Evolutionary conservation across 2,113 vertebrate species (phyloP).

Genomic region (Accipiter cooperii): DNA sequence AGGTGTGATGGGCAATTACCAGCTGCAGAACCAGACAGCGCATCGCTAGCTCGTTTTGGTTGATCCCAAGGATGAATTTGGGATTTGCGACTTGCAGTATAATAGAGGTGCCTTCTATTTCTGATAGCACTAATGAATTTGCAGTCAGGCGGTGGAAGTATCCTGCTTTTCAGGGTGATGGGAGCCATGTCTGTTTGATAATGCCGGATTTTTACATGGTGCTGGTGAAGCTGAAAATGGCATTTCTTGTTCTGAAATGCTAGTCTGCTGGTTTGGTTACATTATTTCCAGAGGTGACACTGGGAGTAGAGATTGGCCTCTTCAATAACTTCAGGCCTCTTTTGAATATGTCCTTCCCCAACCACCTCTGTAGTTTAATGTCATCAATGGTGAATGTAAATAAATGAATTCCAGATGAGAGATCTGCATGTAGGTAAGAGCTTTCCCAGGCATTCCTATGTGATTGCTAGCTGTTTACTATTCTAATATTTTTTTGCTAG

Average conservation of each 20-base stretch:
- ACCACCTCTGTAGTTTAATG: not conserved
- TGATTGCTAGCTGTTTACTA: not conserved
- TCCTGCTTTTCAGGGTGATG: not conserved
- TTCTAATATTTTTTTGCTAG: not conserved
- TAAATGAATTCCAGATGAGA: conserved; percentile 49
- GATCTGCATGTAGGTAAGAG: not conserved
- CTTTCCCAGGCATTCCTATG: not conserved
- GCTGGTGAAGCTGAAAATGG: not conserved
- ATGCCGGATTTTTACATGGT: not conserved
- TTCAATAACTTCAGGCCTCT: not conserved
- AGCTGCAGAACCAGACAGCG: not conserved
- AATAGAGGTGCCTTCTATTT: not conserved
- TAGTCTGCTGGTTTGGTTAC: not conserved
- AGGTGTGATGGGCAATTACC: not conserved
- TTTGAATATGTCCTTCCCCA: not conserved
- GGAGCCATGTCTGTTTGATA: not conserved
- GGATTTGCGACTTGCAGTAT: not conserved
- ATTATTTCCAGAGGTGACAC: not conserved
- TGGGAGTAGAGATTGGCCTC: not conserved
- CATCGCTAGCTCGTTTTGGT: rapidly evolving
- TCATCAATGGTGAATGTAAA: not conserved
- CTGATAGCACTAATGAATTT: not conserved
- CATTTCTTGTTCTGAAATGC: not conserved
- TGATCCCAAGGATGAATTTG: not conserved
- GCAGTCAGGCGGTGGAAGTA: not conserved